A percentile compares a stretch with the other conserved stretches of the same genome.
Evolutionary conservation across 64 coral and sea anemone species (phyloP).

Genomic region (Hydrozoanthus tunicans): DNA sequence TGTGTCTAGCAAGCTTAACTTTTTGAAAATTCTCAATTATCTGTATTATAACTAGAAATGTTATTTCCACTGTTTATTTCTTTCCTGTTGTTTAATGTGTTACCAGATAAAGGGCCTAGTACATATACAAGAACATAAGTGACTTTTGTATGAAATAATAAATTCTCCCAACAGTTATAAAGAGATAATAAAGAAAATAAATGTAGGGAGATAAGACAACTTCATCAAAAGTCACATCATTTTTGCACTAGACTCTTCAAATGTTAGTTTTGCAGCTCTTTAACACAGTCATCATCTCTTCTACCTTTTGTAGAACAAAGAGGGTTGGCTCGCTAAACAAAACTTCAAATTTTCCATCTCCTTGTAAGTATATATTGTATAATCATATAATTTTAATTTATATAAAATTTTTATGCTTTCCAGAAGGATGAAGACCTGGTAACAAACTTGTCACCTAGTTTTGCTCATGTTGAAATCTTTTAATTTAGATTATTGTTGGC

Average conservation of each 20-base stretch:
- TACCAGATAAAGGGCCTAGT: too few relatives aligned
- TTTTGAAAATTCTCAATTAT: neutral
- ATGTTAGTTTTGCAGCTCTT: too few relatives aligned
- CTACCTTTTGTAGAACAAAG: constrained; percentile 67
- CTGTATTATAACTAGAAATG: neutral
- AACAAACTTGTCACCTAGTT: too few relatives aligned
- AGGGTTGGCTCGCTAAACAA: constrained; percentile 47
- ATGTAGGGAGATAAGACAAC: neutral
- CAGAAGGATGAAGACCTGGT: too few relatives aligned
- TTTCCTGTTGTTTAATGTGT: too few relatives aligned
- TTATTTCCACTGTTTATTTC: too few relatives aligned
- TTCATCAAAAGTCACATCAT: too few relatives aligned
- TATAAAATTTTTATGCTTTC: neutral
- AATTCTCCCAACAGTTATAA: neutral
- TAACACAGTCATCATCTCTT: neutral
- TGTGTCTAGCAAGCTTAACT: neutral
- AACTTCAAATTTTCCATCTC: constrained; percentile 75
- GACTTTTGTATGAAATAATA: too few relatives aligned
- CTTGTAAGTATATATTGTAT: constrained; percentile 75
- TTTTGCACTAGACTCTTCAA: too few relatives aligned
- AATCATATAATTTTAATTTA: neutral
- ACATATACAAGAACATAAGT: too few relatives aligned
- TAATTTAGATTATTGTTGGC: too few relatives aligned
- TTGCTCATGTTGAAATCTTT: too few relatives aligned
- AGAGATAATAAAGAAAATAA: neutral